Conservation (phyloP, 1,140 invertebrate species). For the Caenorhabditis tropicalis region DNA sequence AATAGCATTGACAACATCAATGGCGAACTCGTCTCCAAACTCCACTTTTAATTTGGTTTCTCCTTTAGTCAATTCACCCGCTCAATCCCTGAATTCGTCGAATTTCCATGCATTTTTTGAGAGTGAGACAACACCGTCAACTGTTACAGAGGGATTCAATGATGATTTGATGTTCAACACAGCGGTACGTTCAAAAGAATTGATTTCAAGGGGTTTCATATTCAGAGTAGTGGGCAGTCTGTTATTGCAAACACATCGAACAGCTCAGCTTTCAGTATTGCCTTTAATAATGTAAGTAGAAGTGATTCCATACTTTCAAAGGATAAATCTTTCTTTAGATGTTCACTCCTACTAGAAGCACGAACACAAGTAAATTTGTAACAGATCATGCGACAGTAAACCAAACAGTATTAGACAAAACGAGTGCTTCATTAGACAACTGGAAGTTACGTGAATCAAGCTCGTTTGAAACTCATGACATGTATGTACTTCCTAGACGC, state of each 20-base stretch:
- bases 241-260: background rate
- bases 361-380: background rate
- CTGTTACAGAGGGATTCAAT: background rate
- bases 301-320: background rate
- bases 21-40: background rate
- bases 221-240: slow-evolving; percentile 1
- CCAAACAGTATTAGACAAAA: background rate
- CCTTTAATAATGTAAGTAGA: slow-evolving; percentile 31
- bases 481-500: background rate
- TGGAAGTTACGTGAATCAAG: background rate
- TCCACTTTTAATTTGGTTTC: slow-evolving; percentile 14
- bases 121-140: background rate
- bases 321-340: background rate
- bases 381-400: background rate
- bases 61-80: background rate
- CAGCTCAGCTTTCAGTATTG: background rate
- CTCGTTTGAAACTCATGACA: slow-evolving; percentile 4
- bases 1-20: background rate
- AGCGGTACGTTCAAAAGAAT: background rate
- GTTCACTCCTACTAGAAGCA: background rate
- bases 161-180: slow-evolving; percentile 18
- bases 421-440: slow-evolving; percentile 2
- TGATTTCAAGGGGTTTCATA: background rate
- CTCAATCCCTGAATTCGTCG: background rate
- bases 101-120: slow-evolving; percentile 11